phyloP scores from a whole-genome alignment of 2,113 vertebrate genomes.

The Herpailurus yagouaroundi region DNA sequence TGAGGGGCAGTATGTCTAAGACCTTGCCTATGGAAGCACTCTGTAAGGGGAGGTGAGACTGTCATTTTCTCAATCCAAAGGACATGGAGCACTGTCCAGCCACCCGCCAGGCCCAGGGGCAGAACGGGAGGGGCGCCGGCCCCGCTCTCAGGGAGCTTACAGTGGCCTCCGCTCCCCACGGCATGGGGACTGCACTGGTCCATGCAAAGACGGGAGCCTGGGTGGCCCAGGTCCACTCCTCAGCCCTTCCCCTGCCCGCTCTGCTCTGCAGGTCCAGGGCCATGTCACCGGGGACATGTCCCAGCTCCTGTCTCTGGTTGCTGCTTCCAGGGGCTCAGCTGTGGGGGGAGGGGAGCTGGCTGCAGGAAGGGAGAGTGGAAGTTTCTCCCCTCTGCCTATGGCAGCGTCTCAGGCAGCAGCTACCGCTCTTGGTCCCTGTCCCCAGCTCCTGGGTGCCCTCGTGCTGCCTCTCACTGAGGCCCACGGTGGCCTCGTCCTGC shows the following conservation, averaged over 20 bases:
- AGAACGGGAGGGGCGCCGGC: no score
- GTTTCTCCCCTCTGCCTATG: not conserved
- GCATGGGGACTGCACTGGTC: not conserved
- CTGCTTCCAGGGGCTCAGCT: not conserved
- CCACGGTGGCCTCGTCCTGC: not conserved
- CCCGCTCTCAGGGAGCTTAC: not conserved
- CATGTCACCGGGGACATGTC: not conserved
- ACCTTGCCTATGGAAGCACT: not conserved
- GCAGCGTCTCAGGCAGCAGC: not conserved
- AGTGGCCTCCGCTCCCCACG: not conserved
- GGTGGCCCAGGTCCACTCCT: no score
- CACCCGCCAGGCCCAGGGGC: not conserved
- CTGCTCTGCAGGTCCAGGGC: not conserved
- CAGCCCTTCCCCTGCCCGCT: accelerated
- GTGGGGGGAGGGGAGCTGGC: not conserved
- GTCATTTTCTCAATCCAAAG: no score
- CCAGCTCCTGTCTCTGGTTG: not conserved
- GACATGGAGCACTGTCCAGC: not conserved
- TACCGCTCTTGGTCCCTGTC: not conserved
- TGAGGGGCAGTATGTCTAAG: not conserved
- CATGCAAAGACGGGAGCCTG: not conserved
- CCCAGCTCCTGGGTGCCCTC: not conserved
- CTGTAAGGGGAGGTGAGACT: not conserved
- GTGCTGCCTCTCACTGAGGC: not conserved
- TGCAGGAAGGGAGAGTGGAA: not conserved